phyloP scores from a whole-genome alignment of 2,113 vertebrate species.

The Datnioides undecimradiatus region DNA sequence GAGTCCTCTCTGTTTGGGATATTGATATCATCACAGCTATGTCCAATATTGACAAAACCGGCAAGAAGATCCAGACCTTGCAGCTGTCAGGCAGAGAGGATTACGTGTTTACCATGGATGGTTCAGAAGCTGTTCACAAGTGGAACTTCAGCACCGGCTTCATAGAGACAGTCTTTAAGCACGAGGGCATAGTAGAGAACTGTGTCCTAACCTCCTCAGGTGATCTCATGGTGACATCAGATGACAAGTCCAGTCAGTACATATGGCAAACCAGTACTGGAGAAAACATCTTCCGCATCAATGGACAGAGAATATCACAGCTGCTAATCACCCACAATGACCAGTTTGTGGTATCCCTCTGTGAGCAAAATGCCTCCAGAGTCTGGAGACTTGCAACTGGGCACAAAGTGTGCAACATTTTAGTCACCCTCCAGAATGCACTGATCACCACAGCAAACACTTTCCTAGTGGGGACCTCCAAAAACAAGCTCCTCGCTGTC shows the following conservation, averaged over 20 bases:
- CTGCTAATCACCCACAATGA: constrained; percentile 98
- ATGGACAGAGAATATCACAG: constrained; percentile 95
- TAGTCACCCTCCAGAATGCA: constrained; percentile 96
- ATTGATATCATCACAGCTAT: constrained; percentile 99
- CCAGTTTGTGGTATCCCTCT: constrained; percentile 98
- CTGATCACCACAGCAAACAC: constrained; percentile 97
- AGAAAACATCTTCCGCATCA: constrained; percentile 97
- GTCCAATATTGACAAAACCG: constrained; percentile 99
- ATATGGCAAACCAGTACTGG: constrained; percentile 96
- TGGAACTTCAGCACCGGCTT: constrained; percentile 98
- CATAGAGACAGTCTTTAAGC: constrained; percentile 96
- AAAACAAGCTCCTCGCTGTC: constrained; percentile 96
- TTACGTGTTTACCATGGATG: constrained; percentile 95
- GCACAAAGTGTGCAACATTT: constrained; percentile 97
- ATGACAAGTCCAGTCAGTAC: constrained; percentile 97
- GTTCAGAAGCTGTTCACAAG: constrained; percentile 95
- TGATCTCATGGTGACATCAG: constrained; percentile 96
- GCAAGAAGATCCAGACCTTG: constrained; percentile 93
- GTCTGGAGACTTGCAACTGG: constrained; percentile 97
- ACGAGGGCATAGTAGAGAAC: constrained; percentile 96
- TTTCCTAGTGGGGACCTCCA: constrained; percentile 94
- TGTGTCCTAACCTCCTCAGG: constrained; percentile 95
- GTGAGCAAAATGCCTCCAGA: constrained; percentile 96
- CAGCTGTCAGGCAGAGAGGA: constrained; percentile 94
- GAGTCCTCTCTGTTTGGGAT: constrained; percentile 97